These are phyloP conservation scores for Agapornis canus DNA, from an alignment of 2,797 vertebrate species.

Conservation along the genomic window DNA sequence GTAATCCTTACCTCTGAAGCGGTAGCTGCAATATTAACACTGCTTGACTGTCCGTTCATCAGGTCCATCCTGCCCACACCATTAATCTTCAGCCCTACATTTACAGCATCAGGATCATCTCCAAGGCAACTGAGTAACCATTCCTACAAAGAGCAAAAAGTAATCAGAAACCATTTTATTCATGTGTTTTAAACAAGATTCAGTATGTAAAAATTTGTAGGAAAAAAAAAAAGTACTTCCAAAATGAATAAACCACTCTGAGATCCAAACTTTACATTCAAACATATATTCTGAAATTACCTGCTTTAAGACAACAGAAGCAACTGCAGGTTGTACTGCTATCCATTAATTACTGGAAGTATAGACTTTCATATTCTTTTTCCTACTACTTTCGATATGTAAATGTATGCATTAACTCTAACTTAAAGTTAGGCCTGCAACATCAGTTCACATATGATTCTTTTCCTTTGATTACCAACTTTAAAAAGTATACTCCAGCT, in stretches of 20 bases:
- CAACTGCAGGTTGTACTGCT: neutral
- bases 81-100: slow-evolving; percentile 72
- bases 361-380: neutral
- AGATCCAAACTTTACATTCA: neutral
- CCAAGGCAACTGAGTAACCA: slow-evolving; percentile 80
- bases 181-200: neutral
- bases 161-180: neutral
- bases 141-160: slow-evolving; percentile 71
- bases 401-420: neutral
- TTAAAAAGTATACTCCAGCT: neutral
- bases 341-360: neutral
- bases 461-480: neutral
- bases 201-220: neutral
- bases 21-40: slow-evolving; percentile 79
- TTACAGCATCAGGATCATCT: slow-evolving; percentile 75
- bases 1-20: slow-evolving; percentile 89
- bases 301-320: neutral
- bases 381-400: neutral
- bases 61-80: slow-evolving; percentile 95
- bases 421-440: neutral
- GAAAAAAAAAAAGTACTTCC: neutral
- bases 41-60: slow-evolving; percentile 90
- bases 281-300: neutral
- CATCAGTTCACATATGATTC: rapidly evolving
- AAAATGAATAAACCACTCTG: neutral